A percentile compares a stretch with the other conserved stretches of the same genome.
Conservation (phyloP, 2,797 vertebrate genomes). For the Cichlasoma orientale region DNA sequence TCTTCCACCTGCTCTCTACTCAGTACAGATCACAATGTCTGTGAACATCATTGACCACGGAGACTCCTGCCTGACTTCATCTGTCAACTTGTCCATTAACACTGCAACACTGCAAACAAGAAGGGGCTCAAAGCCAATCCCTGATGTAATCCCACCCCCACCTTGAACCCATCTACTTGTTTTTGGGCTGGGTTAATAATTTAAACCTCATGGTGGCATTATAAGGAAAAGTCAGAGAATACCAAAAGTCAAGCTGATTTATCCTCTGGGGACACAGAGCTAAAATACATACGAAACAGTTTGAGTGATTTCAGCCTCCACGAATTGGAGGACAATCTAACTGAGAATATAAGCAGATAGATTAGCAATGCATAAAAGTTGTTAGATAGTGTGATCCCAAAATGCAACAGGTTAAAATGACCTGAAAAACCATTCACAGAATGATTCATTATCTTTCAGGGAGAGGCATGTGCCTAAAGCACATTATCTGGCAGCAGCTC, state of each 20-base stretch:
- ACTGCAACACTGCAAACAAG: too few species aligned
- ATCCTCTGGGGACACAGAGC: rapidly evolving
- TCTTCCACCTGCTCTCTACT: background rate
- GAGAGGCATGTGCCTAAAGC: background rate
- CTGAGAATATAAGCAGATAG: background rate
- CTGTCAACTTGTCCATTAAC: background rate
- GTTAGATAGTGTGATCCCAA: background rate
- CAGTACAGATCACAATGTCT: background rate
- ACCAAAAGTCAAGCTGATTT: too few species aligned
- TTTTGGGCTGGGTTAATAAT: too few species aligned
- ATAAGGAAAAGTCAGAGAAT: too few species aligned
- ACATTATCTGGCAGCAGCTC: background rate
- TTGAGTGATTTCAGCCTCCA: background rate
- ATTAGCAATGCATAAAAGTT: background rate
- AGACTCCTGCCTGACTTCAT: background rate
- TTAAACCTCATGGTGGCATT: too few species aligned
- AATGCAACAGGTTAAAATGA: background rate
- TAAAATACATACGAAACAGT: background rate
- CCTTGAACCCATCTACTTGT: too few species aligned
- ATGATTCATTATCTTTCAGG: background rate
- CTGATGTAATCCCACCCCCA: too few species aligned
- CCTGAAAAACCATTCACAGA: background rate
- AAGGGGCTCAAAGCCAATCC: too few species aligned
- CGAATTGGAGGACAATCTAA: background rate
- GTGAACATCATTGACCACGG: background rate